Percentiles rank a stretch among this genome's conserved stretches.
These are phyloP conservation scores for Halesus radiatus DNA, from an alignment of 1,140 invertebrate genomes.

Conservation along the genomic window DNA sequence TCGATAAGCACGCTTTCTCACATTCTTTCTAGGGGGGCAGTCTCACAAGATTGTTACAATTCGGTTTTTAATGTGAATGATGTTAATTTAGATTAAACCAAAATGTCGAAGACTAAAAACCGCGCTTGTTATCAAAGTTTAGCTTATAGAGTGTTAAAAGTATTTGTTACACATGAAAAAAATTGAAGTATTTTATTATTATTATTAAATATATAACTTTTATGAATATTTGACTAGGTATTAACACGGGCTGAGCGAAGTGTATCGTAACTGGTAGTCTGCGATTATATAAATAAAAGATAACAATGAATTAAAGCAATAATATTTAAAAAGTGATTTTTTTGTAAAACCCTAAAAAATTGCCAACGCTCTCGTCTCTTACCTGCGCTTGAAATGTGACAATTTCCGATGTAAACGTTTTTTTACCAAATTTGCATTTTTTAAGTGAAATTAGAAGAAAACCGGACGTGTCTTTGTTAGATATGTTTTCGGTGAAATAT, in stretches of 20 bases:
- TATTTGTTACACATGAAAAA: slow-evolving; percentile 58
- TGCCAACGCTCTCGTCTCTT: too few relatives aligned
- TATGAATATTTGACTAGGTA: slow-evolving; percentile 56
- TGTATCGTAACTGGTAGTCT: slow-evolving; percentile 53
- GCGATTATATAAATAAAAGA: slow-evolving; percentile 46
- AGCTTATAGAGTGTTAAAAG: slow-evolving; percentile 58
- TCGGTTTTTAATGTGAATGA: slow-evolving; percentile 40
- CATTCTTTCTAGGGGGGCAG: slow-evolving; percentile 50
- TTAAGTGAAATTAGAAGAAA: not conserved
- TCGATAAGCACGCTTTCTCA: slow-evolving; percentile 22
- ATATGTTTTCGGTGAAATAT: too few relatives aligned
- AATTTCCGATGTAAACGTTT: not conserved
- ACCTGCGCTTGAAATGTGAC: not conserved
- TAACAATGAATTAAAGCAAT: slow-evolving; percentile 57
- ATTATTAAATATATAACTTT: slow-evolving; percentile 54
- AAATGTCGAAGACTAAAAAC: slow-evolving; percentile 57
- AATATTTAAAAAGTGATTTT: slow-evolving; percentile 44
- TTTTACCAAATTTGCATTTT: slow-evolving; percentile 10
- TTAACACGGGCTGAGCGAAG: slow-evolving; percentile 48
- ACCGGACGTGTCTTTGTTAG: too few relatives aligned
- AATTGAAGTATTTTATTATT: slow-evolving; percentile 56
- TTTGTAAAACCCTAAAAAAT: not conserved
- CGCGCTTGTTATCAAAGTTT: slow-evolving; percentile 58
- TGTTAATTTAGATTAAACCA: slow-evolving; percentile 56
- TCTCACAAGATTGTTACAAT: slow-evolving; percentile 29